Evolutionary conservation across 1,140 invertebrate species (phyloP).

Genomic region (Steinernema khuongi): DNA sequence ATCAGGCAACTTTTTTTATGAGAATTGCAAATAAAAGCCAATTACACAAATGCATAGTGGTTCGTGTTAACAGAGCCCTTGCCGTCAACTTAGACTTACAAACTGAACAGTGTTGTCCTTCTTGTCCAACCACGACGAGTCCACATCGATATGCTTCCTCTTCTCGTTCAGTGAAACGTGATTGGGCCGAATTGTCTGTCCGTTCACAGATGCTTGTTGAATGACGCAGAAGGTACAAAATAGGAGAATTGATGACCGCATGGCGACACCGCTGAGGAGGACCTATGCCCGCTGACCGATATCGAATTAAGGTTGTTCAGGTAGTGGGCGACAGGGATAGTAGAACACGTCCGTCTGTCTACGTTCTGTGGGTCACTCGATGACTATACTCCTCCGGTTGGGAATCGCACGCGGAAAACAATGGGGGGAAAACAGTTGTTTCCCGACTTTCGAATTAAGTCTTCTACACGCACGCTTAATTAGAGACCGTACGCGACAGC

Average conservation of each 20-base stretch:
- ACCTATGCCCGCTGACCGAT: background rate
- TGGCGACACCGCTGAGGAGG: background rate
- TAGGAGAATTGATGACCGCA: background rate
- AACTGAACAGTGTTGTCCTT: conserved; percentile 45
- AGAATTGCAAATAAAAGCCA: background rate
- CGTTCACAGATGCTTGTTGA: background rate
- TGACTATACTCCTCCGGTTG: too few relatives aligned
- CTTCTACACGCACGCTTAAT: too few relatives aligned
- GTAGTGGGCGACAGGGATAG: background rate
- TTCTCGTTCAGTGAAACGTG: conserved; percentile 53
- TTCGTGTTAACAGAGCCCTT: too few relatives aligned
- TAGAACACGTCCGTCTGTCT: too few relatives aligned
- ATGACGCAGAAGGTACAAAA: background rate
- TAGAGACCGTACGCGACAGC: too few relatives aligned
- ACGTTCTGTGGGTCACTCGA: too few relatives aligned
- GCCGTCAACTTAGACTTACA: too few relatives aligned
- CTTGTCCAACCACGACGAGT: conserved; percentile 53
- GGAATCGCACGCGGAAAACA: too few relatives aligned
- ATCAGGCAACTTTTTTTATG: background rate
- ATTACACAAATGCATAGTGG: too few relatives aligned
- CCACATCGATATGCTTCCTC: conserved; percentile 55
- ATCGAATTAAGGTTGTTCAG: background rate
- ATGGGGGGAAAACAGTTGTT: too few relatives aligned
- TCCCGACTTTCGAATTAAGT: too few relatives aligned
- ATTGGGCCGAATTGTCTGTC: conserved; percentile 37